A percentile compares a stretch with the other conserved stretches of the same genome.
phyloP scores from a whole-genome alignment of 1,140 invertebrate species.

The Drosophila ogumai region DNA sequence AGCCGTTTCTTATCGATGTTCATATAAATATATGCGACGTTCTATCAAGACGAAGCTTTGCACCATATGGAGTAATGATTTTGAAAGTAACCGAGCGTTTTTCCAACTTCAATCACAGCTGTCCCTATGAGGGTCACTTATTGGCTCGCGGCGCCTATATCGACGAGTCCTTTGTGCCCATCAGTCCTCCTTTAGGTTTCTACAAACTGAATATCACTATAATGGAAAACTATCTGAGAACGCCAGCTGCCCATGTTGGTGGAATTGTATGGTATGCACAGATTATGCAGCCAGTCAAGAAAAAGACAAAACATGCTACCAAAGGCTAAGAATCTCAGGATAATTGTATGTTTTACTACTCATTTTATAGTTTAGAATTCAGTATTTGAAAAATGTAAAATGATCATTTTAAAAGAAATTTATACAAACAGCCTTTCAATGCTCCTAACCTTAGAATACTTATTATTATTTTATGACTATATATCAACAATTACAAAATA shows the following conservation, averaged over 20 bases:
- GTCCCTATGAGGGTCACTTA: conserved; percentile 37
- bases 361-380: no score
- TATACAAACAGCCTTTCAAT: no score
- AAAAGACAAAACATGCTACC: background rate
- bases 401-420: no score
- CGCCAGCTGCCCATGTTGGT: conserved; percentile 5
- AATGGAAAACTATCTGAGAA: background rate
- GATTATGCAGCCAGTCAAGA: conserved; percentile 17
- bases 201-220: conserved; percentile 24
- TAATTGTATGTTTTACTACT: background rate
- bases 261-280: conserved; percentile 25
- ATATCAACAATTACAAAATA: no score
- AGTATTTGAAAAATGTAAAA: no score
- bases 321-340: background rate
- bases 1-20: conserved; percentile 51
- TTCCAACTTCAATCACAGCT: conserved; percentile 51
- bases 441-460: no score
- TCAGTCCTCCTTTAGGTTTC: conserved; percentile 21
- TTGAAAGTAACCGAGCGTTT: background rate
- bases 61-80: conserved; percentile 19
- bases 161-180: conserved; percentile 13
- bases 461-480: no score
- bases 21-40: conserved; percentile 28
- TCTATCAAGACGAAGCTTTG: conserved; percentile 11
- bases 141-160: conserved; percentile 19